These are phyloP conservation scores for Catostomus latipinnis DNA, from an alignment of 2,797 vertebrate species.

Conservation along the genomic window DNA sequence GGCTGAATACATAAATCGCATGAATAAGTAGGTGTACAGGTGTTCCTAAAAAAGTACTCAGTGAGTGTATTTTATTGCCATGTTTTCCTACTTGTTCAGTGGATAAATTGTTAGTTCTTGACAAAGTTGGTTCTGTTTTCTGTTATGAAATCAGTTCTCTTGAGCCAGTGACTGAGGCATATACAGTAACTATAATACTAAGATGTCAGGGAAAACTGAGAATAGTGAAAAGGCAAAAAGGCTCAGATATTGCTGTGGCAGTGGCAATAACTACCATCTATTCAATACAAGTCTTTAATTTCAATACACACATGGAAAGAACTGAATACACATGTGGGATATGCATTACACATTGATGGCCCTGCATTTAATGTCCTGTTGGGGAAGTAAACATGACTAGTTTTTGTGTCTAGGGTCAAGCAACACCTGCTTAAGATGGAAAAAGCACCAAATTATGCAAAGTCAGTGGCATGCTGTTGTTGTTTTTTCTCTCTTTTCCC, in stretches of 20 bases:
- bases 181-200: constrained; percentile 5
- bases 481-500: constrained; percentile 45
- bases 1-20: too few species aligned
- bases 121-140: too few species aligned
- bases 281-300: background rate
- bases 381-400: background rate
- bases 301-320: constrained; percentile 10
- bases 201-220: constrained; percentile 14
- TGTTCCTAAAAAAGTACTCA: too few species aligned
- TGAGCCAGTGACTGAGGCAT: background rate
- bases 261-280: background rate
- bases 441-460: constrained; percentile 43
- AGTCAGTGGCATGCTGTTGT: constrained; percentile 18
- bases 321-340: constrained; percentile 19
- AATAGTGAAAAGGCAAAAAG: constrained; percentile 14
- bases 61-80: too few species aligned
- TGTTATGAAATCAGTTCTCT: background rate
- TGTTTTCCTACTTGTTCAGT: too few species aligned
- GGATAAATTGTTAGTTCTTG: too few species aligned
- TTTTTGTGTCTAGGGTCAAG: constrained; percentile 17
- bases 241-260: constrained; percentile 11
- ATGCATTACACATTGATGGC: background rate
- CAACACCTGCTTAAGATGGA: constrained; percentile 30
- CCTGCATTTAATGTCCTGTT: background rate
- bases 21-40: too few species aligned